A percentile compares a stretch with the other conserved stretches of the same genome.
Evolutionary conservation across 2,797 vertebrate species (phyloP).

Genomic region (Onychomys leucogaster): DNA sequence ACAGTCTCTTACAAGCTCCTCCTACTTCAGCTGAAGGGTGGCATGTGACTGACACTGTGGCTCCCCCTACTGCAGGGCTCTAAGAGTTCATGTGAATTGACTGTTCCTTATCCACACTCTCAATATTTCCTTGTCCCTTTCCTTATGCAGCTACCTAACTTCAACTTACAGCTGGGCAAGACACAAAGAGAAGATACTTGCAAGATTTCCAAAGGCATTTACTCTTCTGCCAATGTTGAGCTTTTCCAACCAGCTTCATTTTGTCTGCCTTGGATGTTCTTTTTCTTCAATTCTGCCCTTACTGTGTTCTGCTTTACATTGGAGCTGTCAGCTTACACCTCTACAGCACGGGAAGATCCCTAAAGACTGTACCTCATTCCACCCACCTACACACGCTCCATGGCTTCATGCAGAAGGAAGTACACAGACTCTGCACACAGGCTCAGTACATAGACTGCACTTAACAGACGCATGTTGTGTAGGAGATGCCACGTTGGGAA

Average conservation of each 20-base stretch:
- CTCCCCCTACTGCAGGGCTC: background rate
- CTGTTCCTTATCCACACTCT: background rate
- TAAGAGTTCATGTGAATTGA: background rate
- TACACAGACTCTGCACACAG: too few relatives aligned
- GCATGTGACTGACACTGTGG: background rate
- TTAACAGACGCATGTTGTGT: background rate
- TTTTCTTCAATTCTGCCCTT: background rate
- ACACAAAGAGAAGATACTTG: background rate
- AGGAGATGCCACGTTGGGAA: background rate
- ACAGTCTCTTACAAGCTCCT: background rate
- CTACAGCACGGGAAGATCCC: background rate
- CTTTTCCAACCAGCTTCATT: background rate
- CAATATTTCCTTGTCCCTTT: background rate
- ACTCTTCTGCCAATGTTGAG: background rate
- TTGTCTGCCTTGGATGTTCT: background rate
- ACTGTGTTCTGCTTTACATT: background rate
- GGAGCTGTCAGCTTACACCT: background rate
- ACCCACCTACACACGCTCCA: accelerated
- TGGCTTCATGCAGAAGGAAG: background rate
- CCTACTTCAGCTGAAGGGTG: background rate
- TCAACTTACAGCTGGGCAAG: background rate
- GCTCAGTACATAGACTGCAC: background rate
- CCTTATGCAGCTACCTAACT: background rate
- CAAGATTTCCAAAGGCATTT: background rate
- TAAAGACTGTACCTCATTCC: background rate